Evolutionary conservation across 2,888 invertebrate species (phyloP).

Genomic region (Nymphalis polychloros): DNA sequence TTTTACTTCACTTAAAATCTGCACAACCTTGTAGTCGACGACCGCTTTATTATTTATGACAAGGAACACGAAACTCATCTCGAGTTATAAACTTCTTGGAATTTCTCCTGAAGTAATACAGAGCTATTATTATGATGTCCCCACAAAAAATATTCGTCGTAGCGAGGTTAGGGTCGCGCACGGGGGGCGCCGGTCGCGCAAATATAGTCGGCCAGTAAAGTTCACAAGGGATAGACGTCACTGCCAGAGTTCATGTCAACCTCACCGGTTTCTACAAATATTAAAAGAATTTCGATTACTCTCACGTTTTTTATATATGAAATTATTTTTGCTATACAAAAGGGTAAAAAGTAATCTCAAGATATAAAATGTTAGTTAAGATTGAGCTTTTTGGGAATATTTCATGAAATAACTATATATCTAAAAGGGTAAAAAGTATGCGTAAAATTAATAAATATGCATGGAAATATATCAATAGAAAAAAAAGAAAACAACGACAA

Average conservation of each 20-base stretch:
- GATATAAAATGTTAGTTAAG: too few relatives aligned
- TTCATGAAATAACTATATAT: too few relatives aligned
- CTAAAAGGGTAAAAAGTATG: too few relatives aligned
- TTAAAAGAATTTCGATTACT: constrained; percentile 13
- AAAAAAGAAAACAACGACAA: constrained; percentile 20
- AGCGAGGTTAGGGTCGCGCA: constrained; percentile 60
- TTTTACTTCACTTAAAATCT: constrained; percentile 80
- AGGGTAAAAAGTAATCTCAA: too few relatives aligned
- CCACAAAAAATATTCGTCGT: constrained; percentile 78
- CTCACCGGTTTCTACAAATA: constrained; percentile 9
- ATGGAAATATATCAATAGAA: background rate
- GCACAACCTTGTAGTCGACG: constrained; percentile 79
- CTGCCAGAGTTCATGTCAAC: constrained; percentile 39
- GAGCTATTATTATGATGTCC: constrained; percentile 82
- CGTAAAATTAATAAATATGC: too few relatives aligned
- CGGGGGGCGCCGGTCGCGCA: constrained; percentile 47
- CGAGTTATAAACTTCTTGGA: constrained; percentile 83
- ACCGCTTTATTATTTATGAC: constrained; percentile 82
- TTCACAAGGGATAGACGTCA: constrained; percentile 52
- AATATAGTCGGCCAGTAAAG: constrained; percentile 53
- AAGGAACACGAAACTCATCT: constrained; percentile 82
- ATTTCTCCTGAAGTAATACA: constrained; percentile 82
- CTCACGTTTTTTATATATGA: background rate
- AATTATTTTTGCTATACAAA: background rate
- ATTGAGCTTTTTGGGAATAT: too few relatives aligned